These are phyloP conservation scores for Formica selysi DNA, from an alignment of 1,140 invertebrate genomes.

Conservation along the genomic window DNA sequence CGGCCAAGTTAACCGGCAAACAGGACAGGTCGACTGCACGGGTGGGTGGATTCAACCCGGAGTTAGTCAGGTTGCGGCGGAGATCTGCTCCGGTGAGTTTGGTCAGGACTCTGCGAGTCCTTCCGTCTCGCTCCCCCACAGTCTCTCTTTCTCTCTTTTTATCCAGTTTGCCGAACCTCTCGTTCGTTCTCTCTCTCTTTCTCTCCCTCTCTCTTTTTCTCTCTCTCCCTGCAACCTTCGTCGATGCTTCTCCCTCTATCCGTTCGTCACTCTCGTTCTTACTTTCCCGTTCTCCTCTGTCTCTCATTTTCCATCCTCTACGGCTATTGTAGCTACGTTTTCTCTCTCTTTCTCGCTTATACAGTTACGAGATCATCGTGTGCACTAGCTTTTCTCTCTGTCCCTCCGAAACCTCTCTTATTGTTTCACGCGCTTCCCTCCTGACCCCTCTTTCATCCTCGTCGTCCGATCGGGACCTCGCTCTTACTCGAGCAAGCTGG, in stretches of 20 bases:
- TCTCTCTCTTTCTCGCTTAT: conserved; percentile 10
- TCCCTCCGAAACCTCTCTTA: conserved; percentile 55
- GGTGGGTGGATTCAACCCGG: conserved; percentile 68
- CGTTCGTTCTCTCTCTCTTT: not conserved
- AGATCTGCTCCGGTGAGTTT: conserved; percentile 70
- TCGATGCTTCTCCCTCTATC: conserved; percentile 37
- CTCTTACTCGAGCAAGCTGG: conserved; percentile 44
- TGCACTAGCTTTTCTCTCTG: conserved; percentile 1
- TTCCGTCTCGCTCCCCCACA: conserved; percentile 29
- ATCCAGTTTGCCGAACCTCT: conserved; percentile 21
- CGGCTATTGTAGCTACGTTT: conserved; percentile 34
- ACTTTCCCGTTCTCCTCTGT: conserved; percentile 25
- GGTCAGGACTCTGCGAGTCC: conserved; percentile 58
- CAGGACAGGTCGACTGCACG: conserved; percentile 70
- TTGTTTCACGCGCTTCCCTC: conserved; percentile 33
- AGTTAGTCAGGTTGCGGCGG: conserved; percentile 70
- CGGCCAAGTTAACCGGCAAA: conserved; percentile 65
- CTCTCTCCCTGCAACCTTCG: too few species aligned
- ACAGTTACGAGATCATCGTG: conserved; percentile 42
- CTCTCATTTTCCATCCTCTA: conserved; percentile 31
- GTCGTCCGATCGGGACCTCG: conserved; percentile 31
- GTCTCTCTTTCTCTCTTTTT: conserved; percentile 5
- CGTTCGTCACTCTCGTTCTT: conserved; percentile 52
- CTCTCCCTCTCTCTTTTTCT: not conserved
- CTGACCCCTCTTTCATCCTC: conserved; percentile 34